phyloP scores from a whole-genome alignment of 2,797 vertebrate species.

The Eulemur rubriventer region DNA sequence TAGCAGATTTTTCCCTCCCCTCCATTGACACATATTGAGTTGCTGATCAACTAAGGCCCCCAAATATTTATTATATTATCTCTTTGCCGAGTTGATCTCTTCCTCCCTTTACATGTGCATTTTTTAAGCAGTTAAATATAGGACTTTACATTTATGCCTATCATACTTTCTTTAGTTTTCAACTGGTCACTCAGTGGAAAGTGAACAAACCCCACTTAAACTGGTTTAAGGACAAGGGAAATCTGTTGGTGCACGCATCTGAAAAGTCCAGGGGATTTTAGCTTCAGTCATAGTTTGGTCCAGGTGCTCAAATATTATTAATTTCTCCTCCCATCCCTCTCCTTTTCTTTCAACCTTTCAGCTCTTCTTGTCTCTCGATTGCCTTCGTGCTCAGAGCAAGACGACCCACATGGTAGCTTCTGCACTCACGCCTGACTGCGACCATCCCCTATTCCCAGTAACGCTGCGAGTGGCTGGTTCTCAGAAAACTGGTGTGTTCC shows the following conservation, averaged over 20 bases:
- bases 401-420: background rate
- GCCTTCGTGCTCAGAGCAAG: background rate
- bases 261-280: background rate
- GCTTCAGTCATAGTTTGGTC: background rate
- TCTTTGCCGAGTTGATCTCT: background rate
- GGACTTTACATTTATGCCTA: background rate
- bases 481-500: background rate
- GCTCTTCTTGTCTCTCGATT: background rate
- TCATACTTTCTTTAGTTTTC: background rate
- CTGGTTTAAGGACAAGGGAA: background rate
- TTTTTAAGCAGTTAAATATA: background rate
- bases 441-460: background rate
- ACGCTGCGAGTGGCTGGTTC: accelerated
- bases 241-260: background rate
- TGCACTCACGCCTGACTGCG: background rate
- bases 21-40: background rate
- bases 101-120: background rate
- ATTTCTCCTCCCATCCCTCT: background rate
- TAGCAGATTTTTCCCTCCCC: background rate
- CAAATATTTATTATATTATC: background rate
- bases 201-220: background rate
- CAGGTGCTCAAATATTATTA: background rate
- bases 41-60: background rate
- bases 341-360: background rate
- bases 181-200: background rate